These are phyloP conservation scores for Rhinogobius similis DNA, from an alignment of 2,113 vertebrate genomes.

Conservation along the genomic window DNA sequence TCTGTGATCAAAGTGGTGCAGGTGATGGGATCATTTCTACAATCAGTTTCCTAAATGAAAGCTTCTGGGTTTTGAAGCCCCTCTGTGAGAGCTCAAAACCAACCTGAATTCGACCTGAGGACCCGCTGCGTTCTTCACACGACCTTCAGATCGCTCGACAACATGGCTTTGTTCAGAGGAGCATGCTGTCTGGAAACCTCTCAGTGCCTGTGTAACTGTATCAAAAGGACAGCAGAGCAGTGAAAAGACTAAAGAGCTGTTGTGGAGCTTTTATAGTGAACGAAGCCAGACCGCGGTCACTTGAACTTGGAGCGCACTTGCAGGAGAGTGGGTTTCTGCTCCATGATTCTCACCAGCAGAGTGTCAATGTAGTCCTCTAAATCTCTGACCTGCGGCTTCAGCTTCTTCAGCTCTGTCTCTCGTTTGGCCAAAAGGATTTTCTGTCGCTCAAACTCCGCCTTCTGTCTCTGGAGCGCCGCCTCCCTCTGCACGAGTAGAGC, in stretches of 20 bases:
- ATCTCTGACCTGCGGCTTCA: conserved; percentile 85
- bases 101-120: conserved; percentile 73
- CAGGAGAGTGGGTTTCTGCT: conserved; percentile 91
- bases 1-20: conserved; percentile 41
- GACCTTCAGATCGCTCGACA: conserved; percentile 15
- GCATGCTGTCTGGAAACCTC: conserved; percentile 64
- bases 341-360: conserved; percentile 97
- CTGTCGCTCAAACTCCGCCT: conserved; percentile 82
- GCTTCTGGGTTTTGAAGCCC: conserved; percentile 36
- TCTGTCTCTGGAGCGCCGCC: conserved; percentile 80
- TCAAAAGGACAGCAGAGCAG: conserved; percentile 74
- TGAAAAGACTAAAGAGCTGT: conserved; percentile 72
- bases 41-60: conserved; percentile 43
- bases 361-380: conserved; percentile 98
- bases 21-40: conserved; percentile 49
- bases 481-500: conserved; percentile 86
- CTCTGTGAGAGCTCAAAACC: conserved; percentile 20
- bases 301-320: conserved; percentile 84
- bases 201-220: conserved; percentile 56
- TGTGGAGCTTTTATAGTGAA: conserved; percentile 58
- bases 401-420: conserved; percentile 86
- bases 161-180: conserved; percentile 48
- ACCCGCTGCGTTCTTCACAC: conserved; percentile 59
- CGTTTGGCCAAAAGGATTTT: conserved; percentile 84
- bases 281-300: conserved; percentile 49